Conservation (phyloP, 2,888 invertebrate genomes). For the Cataglyphis cursor region DNA sequence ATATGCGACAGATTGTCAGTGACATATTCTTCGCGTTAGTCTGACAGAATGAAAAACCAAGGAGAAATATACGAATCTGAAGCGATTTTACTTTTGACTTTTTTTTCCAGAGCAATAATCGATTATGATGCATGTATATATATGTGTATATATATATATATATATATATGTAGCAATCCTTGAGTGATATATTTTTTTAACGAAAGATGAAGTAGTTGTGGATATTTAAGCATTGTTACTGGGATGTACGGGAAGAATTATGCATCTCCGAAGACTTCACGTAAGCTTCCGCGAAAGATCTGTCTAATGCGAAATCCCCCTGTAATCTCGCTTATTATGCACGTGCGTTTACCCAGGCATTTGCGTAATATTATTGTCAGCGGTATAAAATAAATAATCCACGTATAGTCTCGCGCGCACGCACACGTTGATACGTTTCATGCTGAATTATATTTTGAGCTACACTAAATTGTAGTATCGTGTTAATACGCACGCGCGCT, state of each 20-base stretch:
- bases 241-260: constrained; percentile 5
- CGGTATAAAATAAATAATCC: constrained; percentile 23
- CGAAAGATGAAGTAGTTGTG: background rate
- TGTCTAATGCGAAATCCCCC: constrained; percentile 21
- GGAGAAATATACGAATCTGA: constrained; percentile 2
- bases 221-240: constrained; percentile 4
- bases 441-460: background rate
- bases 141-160: background rate
- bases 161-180: background rate
- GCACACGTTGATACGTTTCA: background rate
- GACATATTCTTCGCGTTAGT: background rate
- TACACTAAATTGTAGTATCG: background rate
- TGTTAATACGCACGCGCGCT: background rate
- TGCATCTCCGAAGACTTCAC: background rate
- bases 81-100: background rate
- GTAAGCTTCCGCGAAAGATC: constrained; percentile 12
- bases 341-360: background rate
- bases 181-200: background rate
- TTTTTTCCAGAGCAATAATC: constrained; percentile 11
- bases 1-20: background rate
- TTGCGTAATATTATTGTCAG: background rate
- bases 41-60: background rate
- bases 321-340: constrained; percentile 29
- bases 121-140: background rate
- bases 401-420: background rate